phyloP scores from a whole-genome alignment of 2,888 invertebrate genomes.

The Seira musarum region DNA sequence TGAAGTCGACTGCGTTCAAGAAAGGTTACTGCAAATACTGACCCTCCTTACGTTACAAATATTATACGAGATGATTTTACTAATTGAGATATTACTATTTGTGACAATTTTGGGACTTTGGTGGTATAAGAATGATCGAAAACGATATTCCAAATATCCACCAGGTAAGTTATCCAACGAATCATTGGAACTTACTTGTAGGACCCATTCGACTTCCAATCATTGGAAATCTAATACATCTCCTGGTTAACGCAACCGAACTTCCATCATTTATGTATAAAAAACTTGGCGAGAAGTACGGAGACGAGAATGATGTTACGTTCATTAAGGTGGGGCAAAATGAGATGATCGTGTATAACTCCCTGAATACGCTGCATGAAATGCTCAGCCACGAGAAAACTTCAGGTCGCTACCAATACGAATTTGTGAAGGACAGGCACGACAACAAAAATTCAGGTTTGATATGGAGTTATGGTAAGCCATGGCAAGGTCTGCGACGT shows the following conservation, averaged over 20 bases:
- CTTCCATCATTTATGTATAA: conserved; percentile 6
- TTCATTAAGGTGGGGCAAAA: conserved; percentile 28
- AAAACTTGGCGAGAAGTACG: conserved; percentile 29
- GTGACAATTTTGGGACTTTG: background rate
- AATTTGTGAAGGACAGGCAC: conserved; percentile 20
- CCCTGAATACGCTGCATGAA: conserved; percentile 18
- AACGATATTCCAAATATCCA: conserved; percentile 9
- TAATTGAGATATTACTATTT: too few relatives aligned
- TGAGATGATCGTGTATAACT: conserved; percentile 28
- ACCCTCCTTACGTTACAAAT: too few relatives aligned
- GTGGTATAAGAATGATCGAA: conserved; percentile 18
- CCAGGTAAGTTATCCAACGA: conserved; percentile 17
- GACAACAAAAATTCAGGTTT: conserved; percentile 19
- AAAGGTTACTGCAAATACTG: too few relatives aligned
- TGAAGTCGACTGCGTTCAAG: too few relatives aligned
- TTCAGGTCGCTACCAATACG: conserved; percentile 22
- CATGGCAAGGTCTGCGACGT: too few relatives aligned
- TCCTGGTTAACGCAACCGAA: background rate
- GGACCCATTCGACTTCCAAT: conserved; percentile 36
- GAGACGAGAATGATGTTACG: conserved; percentile 41
- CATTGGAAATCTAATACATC: conserved; percentile 26
- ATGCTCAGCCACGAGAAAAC: conserved; percentile 25
- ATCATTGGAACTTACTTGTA: background rate
- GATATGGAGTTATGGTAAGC: too few relatives aligned
- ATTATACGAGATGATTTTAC: too few relatives aligned